Conservation (phyloP, 2,797 vertebrate genomes). For the Bufotes viridis region DNA sequence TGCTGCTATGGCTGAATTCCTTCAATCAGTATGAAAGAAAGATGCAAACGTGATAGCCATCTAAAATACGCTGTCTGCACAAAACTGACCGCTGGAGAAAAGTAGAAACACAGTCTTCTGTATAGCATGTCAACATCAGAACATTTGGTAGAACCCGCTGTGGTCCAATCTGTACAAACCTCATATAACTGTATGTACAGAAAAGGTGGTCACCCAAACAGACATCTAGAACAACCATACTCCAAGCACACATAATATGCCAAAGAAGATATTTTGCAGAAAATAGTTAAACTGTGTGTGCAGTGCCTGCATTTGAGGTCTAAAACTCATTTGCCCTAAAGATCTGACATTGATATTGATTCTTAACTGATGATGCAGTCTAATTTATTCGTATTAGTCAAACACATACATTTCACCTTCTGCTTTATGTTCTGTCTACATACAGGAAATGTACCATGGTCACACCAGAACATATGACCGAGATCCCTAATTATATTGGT, state of each 20-base stretch:
- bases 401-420: not conserved
- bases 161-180: not conserved
- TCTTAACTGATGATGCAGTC: not conserved
- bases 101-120: not conserved
- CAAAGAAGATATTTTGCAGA: not conserved
- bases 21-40: not conserved
- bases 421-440: not conserved
- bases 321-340: not conserved
- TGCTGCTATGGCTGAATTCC: too few relatives aligned
- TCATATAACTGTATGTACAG: not conserved
- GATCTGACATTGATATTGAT: not conserved
- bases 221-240: not conserved
- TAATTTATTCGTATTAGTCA: not conserved
- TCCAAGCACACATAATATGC: not conserved
- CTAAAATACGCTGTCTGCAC: not conserved
- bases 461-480: not conserved
- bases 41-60: not conserved
- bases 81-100: not conserved
- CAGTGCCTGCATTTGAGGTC: not conserved
- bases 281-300: too few relatives aligned
- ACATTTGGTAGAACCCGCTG: not conserved
- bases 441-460: not conserved
- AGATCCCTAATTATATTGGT: not conserved
- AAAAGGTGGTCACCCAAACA: not conserved
- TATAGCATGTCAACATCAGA: not conserved